A percentile compares a stretch with the other conserved stretches of the same genome.
These are phyloP conservation scores for Premnoplex brunnescens DNA, from an alignment of 2,797 vertebrate genomes.

Conservation along the genomic window DNA sequence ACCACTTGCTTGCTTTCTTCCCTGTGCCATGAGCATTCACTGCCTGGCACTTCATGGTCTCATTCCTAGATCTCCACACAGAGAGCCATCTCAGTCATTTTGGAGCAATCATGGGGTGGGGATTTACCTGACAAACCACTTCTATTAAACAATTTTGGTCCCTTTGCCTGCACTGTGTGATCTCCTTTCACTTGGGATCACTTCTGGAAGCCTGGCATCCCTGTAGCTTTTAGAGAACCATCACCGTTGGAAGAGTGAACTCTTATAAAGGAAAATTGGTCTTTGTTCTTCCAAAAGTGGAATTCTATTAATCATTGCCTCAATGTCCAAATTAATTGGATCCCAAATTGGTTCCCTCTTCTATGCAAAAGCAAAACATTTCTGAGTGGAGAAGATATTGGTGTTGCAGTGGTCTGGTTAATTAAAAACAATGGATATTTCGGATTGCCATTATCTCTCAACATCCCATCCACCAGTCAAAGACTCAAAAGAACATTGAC, in stretches of 20 bases:
- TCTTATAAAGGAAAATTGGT: neutral
- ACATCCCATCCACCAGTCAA: neutral
- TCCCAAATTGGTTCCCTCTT: neutral
- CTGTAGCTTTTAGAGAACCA: neutral
- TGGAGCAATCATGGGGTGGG: neutral
- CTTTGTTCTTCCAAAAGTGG: neutral
- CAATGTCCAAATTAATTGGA: neutral
- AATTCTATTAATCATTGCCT: neutral
- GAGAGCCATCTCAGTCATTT: neutral
- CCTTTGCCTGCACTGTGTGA: neutral
- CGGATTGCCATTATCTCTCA: neutral
- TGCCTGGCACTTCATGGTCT: neutral
- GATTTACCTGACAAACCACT: neutral
- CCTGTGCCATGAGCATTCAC: neutral
- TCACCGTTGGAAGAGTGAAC: neutral
- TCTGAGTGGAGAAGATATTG: neutral
- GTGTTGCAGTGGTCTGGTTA: neutral
- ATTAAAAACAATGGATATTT: neutral
- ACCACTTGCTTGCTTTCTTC: neutral
- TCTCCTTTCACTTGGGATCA: neutral
- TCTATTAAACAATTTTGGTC: neutral
- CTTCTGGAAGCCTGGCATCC: neutral
- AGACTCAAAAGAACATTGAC: neutral
- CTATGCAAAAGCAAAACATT: neutral
- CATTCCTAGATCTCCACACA: neutral